Conservation (phyloP, 2,888 invertebrate species). For the Zhuqinia jingwanae region DNA sequence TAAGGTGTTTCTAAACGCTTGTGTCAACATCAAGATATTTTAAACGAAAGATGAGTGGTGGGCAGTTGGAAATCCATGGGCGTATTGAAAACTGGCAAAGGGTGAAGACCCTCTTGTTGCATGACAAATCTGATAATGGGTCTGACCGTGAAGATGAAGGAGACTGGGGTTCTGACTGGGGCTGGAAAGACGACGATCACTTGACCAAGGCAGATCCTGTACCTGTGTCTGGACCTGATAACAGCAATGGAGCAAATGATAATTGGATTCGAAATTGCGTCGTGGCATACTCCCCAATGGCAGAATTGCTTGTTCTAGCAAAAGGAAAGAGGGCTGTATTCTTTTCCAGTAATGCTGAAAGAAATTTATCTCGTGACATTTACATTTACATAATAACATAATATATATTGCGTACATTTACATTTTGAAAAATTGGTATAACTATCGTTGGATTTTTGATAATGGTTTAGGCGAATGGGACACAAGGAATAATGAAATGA, state of each 20-base stretch:
- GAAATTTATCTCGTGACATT: too few species aligned
- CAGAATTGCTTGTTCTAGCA: slow-evolving; percentile 87
- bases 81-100: slow-evolving; percentile 73
- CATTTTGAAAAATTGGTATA: too few species aligned
- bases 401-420: too few species aligned
- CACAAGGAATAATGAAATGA: slow-evolving; percentile 81
- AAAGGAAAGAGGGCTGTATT: slow-evolving; percentile 86
- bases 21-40: too few species aligned
- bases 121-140: slow-evolving; percentile 43
- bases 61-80: slow-evolving; percentile 75
- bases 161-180: slow-evolving; percentile 73
- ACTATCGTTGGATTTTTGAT: background rate
- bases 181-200: slow-evolving; percentile 71
- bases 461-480: slow-evolving; percentile 85
- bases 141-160: slow-evolving; percentile 29
- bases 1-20: too few species aligned
- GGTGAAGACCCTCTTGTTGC: slow-evolving; percentile 59
- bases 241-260: background rate
- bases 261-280: slow-evolving; percentile 86
- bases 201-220: background rate
- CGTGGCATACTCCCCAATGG: slow-evolving; percentile 87
- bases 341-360: slow-evolving; percentile 83
- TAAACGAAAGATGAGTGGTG: slow-evolving; percentile 72
- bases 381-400: too few species aligned
- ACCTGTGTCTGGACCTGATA: background rate